Evolutionary conservation across 1,140 invertebrate species (phyloP).

Genomic region (Stegodyphus dumicola): DNA sequence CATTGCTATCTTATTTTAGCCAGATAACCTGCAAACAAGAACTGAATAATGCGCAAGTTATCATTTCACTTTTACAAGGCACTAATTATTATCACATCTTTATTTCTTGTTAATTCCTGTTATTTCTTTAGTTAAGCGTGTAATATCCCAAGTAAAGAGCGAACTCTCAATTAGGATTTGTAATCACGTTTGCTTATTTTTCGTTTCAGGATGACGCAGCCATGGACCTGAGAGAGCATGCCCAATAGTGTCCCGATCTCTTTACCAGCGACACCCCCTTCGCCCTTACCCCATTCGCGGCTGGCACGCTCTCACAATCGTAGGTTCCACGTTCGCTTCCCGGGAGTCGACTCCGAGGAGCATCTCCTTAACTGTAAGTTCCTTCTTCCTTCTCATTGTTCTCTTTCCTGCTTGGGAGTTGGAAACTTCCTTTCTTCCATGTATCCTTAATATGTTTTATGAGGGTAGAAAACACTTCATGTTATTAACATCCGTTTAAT

Average conservation of each 20-base stretch:
- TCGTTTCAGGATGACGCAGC: constrained; percentile 3
- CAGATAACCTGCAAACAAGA: too few relatives aligned
- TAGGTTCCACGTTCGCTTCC: constrained; percentile 61
- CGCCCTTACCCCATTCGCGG: constrained; percentile 48
- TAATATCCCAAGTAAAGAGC: too few relatives aligned
- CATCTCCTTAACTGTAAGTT: constrained; percentile 61
- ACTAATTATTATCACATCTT: too few relatives aligned
- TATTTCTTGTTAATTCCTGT: too few relatives aligned
- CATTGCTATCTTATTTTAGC: too few relatives aligned
- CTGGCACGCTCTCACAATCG: constrained; percentile 50
- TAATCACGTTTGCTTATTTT: background rate
- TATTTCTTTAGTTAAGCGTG: too few relatives aligned
- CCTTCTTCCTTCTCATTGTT: background rate
- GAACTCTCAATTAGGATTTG: background rate
- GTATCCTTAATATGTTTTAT: too few relatives aligned
- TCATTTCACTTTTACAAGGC: too few relatives aligned
- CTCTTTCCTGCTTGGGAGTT: background rate
- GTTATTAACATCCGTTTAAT: too few relatives aligned
- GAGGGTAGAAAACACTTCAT: too few relatives aligned
- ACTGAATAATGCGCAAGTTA: too few relatives aligned
- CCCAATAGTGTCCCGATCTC: constrained; percentile 45
- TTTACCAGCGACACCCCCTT: constrained; percentile 50
- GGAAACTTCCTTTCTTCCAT: too few relatives aligned
- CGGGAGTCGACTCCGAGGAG: constrained; percentile 60
- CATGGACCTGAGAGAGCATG: constrained; percentile 35